Conservation (phyloP, 2,797 vertebrate species). For the Spondyliosoma cantharus region DNA sequence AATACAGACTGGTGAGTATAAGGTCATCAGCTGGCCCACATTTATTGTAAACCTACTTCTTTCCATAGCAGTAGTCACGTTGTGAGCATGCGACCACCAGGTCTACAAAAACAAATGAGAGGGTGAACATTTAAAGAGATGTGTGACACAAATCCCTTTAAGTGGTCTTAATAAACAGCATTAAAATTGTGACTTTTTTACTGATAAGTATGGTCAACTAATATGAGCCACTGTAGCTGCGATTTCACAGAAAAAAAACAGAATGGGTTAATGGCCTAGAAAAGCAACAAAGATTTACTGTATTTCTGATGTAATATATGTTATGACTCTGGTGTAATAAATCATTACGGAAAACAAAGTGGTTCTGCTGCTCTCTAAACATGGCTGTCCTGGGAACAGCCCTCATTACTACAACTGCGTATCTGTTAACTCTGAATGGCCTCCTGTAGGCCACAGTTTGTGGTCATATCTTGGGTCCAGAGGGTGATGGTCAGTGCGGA, state of each 20-base stretch:
- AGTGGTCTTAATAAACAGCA: conserved; percentile 15
- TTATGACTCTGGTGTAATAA: conserved; percentile 32
- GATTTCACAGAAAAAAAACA: no score
- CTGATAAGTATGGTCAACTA: background rate
- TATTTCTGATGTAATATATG: conserved; percentile 29
- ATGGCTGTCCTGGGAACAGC: conserved; percentile 22
- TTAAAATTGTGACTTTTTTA: background rate
- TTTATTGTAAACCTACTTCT: background rate
- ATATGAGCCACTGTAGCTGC: background rate
- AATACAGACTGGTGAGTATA: background rate
- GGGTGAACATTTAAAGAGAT: background rate
- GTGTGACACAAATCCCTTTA: conserved; percentile 9
- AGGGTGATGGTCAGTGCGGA: background rate
- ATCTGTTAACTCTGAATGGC: background rate
- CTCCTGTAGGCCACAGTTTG: background rate
- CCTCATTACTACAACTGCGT: conserved; percentile 11
- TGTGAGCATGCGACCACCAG: background rate
- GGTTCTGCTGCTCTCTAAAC: conserved; percentile 21
- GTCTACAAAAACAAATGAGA: no score
- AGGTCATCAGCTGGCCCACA: background rate
- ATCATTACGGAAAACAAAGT: conserved; percentile 45
- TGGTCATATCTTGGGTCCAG: background rate
- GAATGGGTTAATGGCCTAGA: conserved; percentile 26
- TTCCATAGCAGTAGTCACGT: background rate
- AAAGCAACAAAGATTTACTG: conserved; percentile 32